These are phyloP conservation scores for Chorisops tibialis DNA, from an alignment of 2,888 invertebrate species.

Conservation along the genomic window DNA sequence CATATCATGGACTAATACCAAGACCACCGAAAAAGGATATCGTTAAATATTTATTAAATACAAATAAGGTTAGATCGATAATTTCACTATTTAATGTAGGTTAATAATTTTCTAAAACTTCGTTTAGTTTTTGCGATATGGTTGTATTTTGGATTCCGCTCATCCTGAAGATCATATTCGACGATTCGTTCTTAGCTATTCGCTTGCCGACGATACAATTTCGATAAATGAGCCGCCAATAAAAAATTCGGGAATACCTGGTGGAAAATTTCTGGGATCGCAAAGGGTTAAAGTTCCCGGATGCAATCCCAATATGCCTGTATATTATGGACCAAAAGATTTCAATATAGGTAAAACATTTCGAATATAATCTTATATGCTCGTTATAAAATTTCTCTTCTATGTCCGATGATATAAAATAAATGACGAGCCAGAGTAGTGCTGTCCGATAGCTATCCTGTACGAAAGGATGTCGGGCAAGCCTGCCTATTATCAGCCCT, in stretches of 20 bases:
- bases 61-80: slow-evolving; percentile 55
- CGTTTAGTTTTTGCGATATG: slow-evolving; percentile 68
- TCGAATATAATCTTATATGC: too few relatives aligned
- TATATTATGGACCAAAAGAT: slow-evolving; percentile 73
- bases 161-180: slow-evolving; percentile 75
- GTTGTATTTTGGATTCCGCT: slow-evolving; percentile 71
- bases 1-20: slow-evolving; percentile 67
- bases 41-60: slow-evolving; percentile 71
- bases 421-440: background rate
- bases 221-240: slow-evolving; percentile 70
- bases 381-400: too few relatives aligned
- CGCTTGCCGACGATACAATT: slow-evolving; percentile 71
- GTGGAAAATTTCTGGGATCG: slow-evolving; percentile 71
- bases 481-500: too few relatives aligned
- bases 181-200: slow-evolving; percentile 72
- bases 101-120: too few relatives aligned
- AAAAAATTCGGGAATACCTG: slow-evolving; percentile 70
- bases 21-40: slow-evolving; percentile 72
- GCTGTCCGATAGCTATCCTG: too few relatives aligned
- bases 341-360: slow-evolving; percentile 67
- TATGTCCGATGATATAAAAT: too few relatives aligned
- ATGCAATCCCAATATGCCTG: slow-evolving; percentile 65
- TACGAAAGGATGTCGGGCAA: too few relatives aligned
- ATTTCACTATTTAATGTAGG: background rate
- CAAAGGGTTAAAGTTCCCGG: slow-evolving; percentile 67